A percentile compares a stretch with the other conserved stretches of the same genome.
These are phyloP conservation scores for Metacarcinus magister DNA, from an alignment of 2,888 invertebrate species.

Conservation along the genomic window DNA sequence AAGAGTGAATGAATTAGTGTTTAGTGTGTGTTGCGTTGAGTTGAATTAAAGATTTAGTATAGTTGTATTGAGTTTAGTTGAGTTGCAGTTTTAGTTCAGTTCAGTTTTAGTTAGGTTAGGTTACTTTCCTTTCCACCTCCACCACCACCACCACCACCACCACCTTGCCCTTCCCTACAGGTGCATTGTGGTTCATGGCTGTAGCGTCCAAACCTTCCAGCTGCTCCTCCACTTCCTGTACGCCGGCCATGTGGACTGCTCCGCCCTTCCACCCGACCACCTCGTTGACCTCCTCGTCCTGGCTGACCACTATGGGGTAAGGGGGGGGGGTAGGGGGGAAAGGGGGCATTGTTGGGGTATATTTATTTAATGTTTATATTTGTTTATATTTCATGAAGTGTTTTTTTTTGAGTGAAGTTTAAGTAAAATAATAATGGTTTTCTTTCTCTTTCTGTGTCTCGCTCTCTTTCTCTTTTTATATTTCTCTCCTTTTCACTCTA, in stretches of 20 bases:
- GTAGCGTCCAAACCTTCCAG: slow-evolving; percentile 88
- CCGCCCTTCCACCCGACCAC: slow-evolving; percentile 86
- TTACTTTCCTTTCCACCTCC: too few species aligned
- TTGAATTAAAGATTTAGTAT: too few species aligned
- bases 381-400: neutral
- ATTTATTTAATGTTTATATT: neutral
- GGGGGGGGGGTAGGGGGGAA: neutral
- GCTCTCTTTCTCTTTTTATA: neutral
- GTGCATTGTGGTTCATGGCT: slow-evolving; percentile 89
- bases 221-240: slow-evolving; percentile 89
- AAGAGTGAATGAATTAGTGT: too few species aligned
- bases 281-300: slow-evolving; percentile 88
- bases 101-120: too few species aligned
- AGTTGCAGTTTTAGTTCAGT: too few species aligned
- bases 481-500: neutral
- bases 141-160: neutral
- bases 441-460: too few species aligned
- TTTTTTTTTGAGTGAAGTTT: neutral
- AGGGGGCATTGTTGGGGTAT: neutral
- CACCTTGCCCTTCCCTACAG: slow-evolving; percentile 84
- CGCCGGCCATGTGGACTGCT: slow-evolving; percentile 87
- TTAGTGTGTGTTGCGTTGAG: too few species aligned
- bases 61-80: too few species aligned
- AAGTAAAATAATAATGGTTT: too few species aligned
- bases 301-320: slow-evolving; percentile 87